These are phyloP conservation scores for Camponotus vicinus DNA, from an alignment of 1,140 invertebrate species.

Conservation along the genomic window DNA sequence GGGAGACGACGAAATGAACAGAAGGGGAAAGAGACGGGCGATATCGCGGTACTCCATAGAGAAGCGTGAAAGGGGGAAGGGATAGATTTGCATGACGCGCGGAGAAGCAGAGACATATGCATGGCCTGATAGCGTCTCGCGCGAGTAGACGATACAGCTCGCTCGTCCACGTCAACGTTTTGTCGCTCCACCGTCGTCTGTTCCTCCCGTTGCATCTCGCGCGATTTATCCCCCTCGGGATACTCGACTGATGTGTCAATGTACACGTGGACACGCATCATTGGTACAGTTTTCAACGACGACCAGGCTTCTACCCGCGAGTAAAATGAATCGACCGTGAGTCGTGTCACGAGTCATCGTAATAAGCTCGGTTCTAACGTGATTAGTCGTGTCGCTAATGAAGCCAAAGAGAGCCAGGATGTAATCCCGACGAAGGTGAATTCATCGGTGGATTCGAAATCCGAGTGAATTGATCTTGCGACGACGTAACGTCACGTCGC, in stretches of 20 bases:
- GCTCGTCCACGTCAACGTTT: not conserved
- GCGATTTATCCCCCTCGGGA: not conserved
- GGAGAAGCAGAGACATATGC: slow-evolving; percentile 9
- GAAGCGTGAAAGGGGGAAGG: not conserved
- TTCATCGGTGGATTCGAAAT: no score
- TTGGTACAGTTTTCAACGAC: slow-evolving; percentile 34
- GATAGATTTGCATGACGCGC: slow-evolving; percentile 40
- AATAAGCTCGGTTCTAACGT: slow-evolving; percentile 3
- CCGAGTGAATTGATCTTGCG: slow-evolving; percentile 5
- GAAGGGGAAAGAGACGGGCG: not conserved
- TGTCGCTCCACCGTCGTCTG: not conserved
- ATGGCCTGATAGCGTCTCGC: slow-evolving; percentile 41
- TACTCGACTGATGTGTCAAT: not conserved
- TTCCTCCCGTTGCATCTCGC: not conserved
- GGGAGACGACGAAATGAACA: not conserved
- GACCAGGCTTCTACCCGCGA: not conserved
- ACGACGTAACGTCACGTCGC: slow-evolving; percentile 13
- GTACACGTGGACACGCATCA: not conserved
- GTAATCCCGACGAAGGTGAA: not conserved
- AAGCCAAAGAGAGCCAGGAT: not conserved
- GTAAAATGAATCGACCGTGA: not conserved
- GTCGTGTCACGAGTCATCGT: not conserved
- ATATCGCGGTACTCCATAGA: not conserved
- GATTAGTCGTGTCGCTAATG: not conserved
- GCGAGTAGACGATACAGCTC: not conserved